Conservation (phyloP, 2,888 invertebrate species). For the Erynnis tages region DNA sequence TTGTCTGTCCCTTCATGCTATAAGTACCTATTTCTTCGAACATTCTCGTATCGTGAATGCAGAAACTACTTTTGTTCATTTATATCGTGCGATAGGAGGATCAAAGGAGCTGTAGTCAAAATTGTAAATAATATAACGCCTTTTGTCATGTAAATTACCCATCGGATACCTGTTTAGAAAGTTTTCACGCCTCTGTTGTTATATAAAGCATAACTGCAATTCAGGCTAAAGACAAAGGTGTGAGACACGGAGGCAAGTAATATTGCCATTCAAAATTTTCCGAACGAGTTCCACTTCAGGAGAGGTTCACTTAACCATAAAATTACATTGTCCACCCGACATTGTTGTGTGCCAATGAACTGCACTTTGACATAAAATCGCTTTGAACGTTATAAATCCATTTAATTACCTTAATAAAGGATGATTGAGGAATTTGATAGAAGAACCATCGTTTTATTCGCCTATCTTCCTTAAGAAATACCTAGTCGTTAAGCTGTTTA, state of each 20-base stretch:
- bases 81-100: neutral
- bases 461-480: slow-evolving; percentile 55
- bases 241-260: slow-evolving; percentile 59
- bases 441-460: slow-evolving; percentile 62
- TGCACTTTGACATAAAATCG: slow-evolving; percentile 81
- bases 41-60: neutral
- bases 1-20: slow-evolving; percentile 55
- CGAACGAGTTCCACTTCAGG: slow-evolving; percentile 73
- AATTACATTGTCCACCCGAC: slow-evolving; percentile 78
- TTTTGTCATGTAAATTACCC: slow-evolving; percentile 30
- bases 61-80: neutral
- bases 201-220: slow-evolving; percentile 76
- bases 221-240: slow-evolving; percentile 67
- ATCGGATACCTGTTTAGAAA: slow-evolving; percentile 53
- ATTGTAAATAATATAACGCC: slow-evolving; percentile 17
- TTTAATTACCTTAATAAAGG: slow-evolving; percentile 79
- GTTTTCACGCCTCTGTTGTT: slow-evolving; percentile 70
- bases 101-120: slow-evolving; percentile 11
- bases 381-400: slow-evolving; percentile 75
- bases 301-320: slow-evolving; percentile 78
- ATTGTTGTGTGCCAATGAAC: slow-evolving; percentile 79
- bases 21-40: slow-evolving; percentile 28
- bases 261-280: slow-evolving; percentile 77
- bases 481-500: slow-evolving; percentile 57
- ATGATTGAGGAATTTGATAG: slow-evolving; percentile 71